Percentiles rank a stretch among this genome's conserved stretches.
Conservation (phyloP, 2,888 invertebrate species). For the Plagiodera versicolora region DNA sequence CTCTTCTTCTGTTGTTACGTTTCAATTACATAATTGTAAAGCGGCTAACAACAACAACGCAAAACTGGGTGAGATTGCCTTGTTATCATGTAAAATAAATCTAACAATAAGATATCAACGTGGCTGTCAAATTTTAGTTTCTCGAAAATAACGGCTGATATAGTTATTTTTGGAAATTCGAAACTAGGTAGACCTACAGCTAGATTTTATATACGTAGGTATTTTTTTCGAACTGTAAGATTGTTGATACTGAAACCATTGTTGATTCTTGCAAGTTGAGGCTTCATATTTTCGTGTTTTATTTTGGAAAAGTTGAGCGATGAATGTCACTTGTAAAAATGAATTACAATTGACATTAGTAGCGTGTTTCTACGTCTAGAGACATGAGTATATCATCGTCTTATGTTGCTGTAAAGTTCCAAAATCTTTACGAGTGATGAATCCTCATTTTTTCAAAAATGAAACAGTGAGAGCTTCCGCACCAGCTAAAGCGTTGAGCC, state of each 20-base stretch:
- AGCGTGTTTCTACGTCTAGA: too few species aligned
- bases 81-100: conserved; percentile 39
- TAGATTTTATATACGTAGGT: conserved; percentile 43
- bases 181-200: conserved; percentile 37
- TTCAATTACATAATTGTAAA: conserved; percentile 32
- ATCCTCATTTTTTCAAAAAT: conserved; percentile 20
- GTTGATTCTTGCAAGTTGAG: conserved; percentile 25
- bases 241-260: conserved; percentile 31
- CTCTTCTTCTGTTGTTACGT: conserved; percentile 27
- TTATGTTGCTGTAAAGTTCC: neutral
- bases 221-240: conserved; percentile 34
- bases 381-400: too few species aligned
- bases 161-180: conserved; percentile 41
- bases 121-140: conserved; percentile 39
- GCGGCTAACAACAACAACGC: conserved; percentile 10
- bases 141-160: conserved; percentile 35
- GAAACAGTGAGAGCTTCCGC: conserved; percentile 5
- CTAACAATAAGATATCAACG: conserved; percentile 27
- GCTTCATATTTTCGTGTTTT: conserved; percentile 20
- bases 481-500: conserved; percentile 13
- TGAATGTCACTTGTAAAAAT: too few species aligned
- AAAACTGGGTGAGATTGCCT: conserved; percentile 7
- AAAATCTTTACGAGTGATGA: conserved; percentile 18
- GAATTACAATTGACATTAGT: too few species aligned
- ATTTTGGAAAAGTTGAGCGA: conserved; percentile 22